Evolutionary conservation across 1,140 invertebrate genomes (phyloP).

Genomic region (Nymphalis io): DNA sequence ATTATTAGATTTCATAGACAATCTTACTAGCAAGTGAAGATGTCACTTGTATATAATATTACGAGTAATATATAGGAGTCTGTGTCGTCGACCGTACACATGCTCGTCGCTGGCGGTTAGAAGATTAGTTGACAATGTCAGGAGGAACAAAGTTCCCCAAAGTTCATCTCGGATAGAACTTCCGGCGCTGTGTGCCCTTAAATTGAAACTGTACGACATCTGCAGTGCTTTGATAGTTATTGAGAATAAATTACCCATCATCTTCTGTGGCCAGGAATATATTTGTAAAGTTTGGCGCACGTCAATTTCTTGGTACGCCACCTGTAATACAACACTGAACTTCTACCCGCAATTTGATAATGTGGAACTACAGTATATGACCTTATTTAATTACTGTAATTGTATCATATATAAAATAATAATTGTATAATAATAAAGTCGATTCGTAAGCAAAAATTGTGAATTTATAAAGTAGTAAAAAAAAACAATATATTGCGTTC

Average conservation of each 20-base stretch:
- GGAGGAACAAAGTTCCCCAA: conserved; percentile 64
- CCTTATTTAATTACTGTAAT: background rate
- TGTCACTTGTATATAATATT: conserved; percentile 33
- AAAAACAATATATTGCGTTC: conserved; percentile 72
- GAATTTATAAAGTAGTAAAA: conserved; percentile 49
- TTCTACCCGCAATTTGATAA: conserved; percentile 11
- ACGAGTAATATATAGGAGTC: conserved; percentile 33
- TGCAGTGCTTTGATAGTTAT: conserved; percentile 72
- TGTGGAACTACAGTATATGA: background rate
- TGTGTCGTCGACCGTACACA: conserved; percentile 47
- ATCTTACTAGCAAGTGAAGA: conserved; percentile 33
- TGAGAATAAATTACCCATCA: conserved; percentile 63
- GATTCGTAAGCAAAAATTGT: conserved; percentile 16
- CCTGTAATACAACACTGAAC: conserved; percentile 18
- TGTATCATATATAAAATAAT: background rate
- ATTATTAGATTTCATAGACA: conserved; percentile 36
- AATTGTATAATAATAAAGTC: conserved; percentile 3
- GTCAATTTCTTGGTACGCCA: conserved; percentile 36
- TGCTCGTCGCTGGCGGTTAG: conserved; percentile 55
- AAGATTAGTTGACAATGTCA: conserved; percentile 79
- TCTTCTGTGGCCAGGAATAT: conserved; percentile 43
- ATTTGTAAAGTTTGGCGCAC: conserved; percentile 42
- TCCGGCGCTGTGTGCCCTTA: conserved; percentile 63
- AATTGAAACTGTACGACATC: conserved; percentile 76
- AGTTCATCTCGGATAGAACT: conserved; percentile 68